Evolutionary conservation across 2,888 invertebrate genomes (phyloP).

Genomic region (Aspidiotus rigidus): DNA sequence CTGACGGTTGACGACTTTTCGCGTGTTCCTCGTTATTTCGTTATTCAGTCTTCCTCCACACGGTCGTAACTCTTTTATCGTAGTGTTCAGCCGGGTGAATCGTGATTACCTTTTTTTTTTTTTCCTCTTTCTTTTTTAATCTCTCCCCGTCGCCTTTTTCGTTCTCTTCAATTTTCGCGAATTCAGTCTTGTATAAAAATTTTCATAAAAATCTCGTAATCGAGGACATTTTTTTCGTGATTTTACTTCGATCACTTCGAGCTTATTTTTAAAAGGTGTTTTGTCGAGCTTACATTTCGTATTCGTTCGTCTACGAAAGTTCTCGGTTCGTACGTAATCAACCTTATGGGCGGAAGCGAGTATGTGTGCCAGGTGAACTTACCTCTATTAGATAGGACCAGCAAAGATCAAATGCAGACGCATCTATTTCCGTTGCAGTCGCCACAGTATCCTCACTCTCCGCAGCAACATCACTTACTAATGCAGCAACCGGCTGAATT

Average conservation of each 20-base stretch:
- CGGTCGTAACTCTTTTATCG: slow-evolving; percentile 15
- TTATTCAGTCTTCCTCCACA: slow-evolving; percentile 25
- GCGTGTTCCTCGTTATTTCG: slow-evolving; percentile 25
- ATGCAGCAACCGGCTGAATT: neutral
- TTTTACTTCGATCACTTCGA: no score
- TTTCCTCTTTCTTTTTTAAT: neutral
- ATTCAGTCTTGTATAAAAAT: no score
- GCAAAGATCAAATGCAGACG: slow-evolving; percentile 1
- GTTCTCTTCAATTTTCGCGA: no score
- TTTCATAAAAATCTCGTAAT: no score
- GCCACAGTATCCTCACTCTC: neutral
- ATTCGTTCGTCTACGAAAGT: no score
- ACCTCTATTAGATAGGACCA: no score
- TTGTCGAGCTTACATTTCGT: no score
- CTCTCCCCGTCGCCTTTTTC: neutral
- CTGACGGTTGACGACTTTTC: slow-evolving; percentile 27
- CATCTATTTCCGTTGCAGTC: slow-evolving; percentile 3
- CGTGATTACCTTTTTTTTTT: neutral
- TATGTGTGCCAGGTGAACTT: no score
- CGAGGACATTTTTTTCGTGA: no score
- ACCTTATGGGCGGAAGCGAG: no score
- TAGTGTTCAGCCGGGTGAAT: neutral
- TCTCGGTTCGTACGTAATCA: no score
- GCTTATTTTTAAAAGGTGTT: no score
- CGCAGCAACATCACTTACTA: neutral